phyloP scores from a whole-genome alignment of 2,113 vertebrate species.

The Zosterops lateralis region DNA sequence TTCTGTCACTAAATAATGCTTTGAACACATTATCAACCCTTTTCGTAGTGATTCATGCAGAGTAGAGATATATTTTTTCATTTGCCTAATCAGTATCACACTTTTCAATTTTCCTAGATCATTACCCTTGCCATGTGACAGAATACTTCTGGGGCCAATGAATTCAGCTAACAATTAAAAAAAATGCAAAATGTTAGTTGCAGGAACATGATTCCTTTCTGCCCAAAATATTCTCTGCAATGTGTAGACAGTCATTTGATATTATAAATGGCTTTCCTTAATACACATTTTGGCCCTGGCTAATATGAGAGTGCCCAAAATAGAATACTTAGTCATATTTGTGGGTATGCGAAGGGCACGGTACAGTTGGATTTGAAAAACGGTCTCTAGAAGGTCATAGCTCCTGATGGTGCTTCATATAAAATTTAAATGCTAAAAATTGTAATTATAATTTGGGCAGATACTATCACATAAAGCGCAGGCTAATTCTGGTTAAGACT shows the following conservation, averaged over 20 bases:
- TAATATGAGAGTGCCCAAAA: background rate
- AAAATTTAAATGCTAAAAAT: background rate
- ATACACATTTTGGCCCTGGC: background rate
- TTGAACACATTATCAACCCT: constrained; percentile 38
- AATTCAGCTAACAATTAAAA: constrained; percentile 46
- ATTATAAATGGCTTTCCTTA: background rate
- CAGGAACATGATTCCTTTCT: constrained; percentile 17
- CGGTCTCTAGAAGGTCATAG: background rate
- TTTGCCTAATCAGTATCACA: constrained; percentile 58
- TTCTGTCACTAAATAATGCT: constrained; percentile 23
- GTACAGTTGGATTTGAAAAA: background rate
- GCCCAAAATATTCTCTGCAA: background rate
- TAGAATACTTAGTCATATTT: background rate
- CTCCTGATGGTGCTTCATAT: background rate
- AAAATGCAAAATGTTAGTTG: background rate
- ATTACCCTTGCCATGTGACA: constrained; percentile 51
- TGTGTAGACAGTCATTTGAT: background rate
- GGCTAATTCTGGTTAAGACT: background rate
- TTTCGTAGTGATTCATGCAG: constrained; percentile 45
- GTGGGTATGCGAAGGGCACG: background rate
- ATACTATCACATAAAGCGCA: background rate
- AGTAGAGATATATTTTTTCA: constrained; percentile 41
- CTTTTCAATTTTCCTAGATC: constrained; percentile 49
- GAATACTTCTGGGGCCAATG: background rate
- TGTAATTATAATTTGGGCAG: background rate